Evolutionary conservation across 2,113 vertebrate species (phyloP).

Genomic region (Antennarius striatus): DNA sequence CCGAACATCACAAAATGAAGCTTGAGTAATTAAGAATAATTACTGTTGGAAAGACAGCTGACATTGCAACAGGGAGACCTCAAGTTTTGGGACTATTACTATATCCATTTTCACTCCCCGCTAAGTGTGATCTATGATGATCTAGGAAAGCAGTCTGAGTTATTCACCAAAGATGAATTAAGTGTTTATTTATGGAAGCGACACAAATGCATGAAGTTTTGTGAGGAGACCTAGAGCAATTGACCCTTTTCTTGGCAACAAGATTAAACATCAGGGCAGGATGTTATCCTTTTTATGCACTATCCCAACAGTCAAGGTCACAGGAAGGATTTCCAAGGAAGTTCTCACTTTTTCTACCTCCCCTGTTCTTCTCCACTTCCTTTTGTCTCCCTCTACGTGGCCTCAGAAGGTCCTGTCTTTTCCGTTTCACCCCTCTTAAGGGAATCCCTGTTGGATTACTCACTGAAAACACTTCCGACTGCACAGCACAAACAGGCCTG

Average conservation of each 20-base stretch:
- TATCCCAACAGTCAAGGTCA: too few relatives aligned
- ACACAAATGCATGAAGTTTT: too few relatives aligned
- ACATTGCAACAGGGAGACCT: conserved; percentile 36
- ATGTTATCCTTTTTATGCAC: too few relatives aligned
- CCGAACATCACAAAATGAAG: not conserved
- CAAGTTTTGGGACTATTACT: too few relatives aligned
- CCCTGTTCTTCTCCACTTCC: conserved; percentile 17
- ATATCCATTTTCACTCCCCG: too few relatives aligned
- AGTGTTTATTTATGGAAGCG: too few relatives aligned
- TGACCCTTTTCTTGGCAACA: too few relatives aligned
- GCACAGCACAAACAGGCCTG: conserved; percentile 76
- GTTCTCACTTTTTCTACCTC: not conserved
- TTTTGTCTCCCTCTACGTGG: conserved; percentile 14
- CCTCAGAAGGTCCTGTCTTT: conserved; percentile 63
- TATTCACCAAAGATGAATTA: too few relatives aligned
- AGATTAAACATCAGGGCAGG: too few relatives aligned
- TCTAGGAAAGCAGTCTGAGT: too few relatives aligned
- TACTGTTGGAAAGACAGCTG: conserved; percentile 44
- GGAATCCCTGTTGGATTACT: conserved; percentile 87
- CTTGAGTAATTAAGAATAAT: conserved; percentile 33
- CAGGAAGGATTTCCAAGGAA: not conserved
- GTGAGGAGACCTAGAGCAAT: too few relatives aligned
- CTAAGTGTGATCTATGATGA: too few relatives aligned
- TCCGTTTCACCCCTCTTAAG: conserved; percentile 78
- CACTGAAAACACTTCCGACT: conserved; percentile 80